These are phyloP conservation scores for Trididemnum miniatum DNA, from an alignment of 23 tunicate genomes.

Conservation along the genomic window DNA sequence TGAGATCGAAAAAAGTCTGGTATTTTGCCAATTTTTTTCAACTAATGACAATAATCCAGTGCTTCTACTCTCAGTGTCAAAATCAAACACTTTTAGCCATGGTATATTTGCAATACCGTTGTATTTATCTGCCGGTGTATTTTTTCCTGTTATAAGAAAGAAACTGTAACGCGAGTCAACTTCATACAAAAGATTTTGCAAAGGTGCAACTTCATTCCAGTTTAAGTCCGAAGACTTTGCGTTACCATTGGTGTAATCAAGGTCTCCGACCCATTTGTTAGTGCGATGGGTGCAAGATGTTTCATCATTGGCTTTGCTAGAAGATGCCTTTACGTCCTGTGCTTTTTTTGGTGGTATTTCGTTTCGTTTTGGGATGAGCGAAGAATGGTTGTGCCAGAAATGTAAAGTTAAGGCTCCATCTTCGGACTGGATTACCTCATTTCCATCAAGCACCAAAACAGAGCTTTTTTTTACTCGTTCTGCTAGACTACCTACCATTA, in stretches of 20 bases:
- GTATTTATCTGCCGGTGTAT: conserved; percentile 5
- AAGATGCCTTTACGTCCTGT: not conserved
- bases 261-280: not conserved
- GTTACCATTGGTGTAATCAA: not conserved
- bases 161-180: conserved; percentile 2
- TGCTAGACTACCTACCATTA: not conserved
- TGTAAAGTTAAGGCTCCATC: not conserved
- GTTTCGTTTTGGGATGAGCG: not conserved
- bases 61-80: conserved; percentile 39
- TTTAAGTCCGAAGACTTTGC: not conserved
- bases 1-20: conserved; percentile 13
- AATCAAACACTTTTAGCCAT: conserved; percentile 72
- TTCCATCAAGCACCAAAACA: not conserved
- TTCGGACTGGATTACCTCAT: not conserved
- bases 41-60: conserved; percentile 26
- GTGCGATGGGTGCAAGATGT: not conserved
- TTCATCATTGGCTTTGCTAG: not conserved
- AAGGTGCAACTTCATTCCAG: not conserved
- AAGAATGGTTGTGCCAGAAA: not conserved
- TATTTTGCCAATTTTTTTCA: not conserved
- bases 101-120: conserved; percentile 45
- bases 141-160: conserved; percentile 17
- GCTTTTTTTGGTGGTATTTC: not conserved
- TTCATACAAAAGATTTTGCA: not conserved
- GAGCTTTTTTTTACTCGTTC: not conserved